Conservation (phyloP, 2,888 invertebrate genomes). For the Eupithecia dodoneata region DNA sequence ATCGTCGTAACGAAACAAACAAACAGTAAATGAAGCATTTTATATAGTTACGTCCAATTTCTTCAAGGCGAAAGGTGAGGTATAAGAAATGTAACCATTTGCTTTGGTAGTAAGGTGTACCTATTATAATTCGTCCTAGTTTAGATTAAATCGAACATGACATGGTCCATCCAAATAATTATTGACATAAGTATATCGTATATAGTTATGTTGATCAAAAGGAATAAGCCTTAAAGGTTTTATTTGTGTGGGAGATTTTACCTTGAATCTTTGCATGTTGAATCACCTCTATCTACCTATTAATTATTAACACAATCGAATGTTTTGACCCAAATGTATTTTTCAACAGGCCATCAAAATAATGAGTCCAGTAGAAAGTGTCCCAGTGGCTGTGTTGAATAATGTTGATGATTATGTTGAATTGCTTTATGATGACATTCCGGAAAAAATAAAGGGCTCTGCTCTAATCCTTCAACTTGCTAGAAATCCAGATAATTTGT, state of each 20-base stretch:
- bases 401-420: conserved; percentile 97
- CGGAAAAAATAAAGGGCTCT: conserved; percentile 96
- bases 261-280: background rate
- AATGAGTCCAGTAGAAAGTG: conserved; percentile 85
- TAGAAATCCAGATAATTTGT: conserved; percentile 96
- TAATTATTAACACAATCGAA: background rate
- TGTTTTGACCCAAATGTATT: background rate
- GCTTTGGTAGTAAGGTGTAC: background rate
- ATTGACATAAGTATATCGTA: too few species aligned
- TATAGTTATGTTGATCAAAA: background rate
- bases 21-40: too few species aligned
- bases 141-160: background rate
- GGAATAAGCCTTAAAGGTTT: background rate
- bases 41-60: too few species aligned
- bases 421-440: conserved; percentile 96
- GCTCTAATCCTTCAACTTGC: conserved; percentile 95
- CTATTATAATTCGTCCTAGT: background rate
- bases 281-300: background rate
- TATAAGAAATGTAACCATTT: background rate
- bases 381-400: conserved; percentile 87
- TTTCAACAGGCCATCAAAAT: conserved; percentile 11
- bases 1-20: too few species aligned
- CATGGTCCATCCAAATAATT: background rate
- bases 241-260: background rate
- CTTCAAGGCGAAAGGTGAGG: too few species aligned